Base-by-base conservation (phyloP, 2,113 vertebrate genomes). In the Gopherus flavomarginatus region DNA sequence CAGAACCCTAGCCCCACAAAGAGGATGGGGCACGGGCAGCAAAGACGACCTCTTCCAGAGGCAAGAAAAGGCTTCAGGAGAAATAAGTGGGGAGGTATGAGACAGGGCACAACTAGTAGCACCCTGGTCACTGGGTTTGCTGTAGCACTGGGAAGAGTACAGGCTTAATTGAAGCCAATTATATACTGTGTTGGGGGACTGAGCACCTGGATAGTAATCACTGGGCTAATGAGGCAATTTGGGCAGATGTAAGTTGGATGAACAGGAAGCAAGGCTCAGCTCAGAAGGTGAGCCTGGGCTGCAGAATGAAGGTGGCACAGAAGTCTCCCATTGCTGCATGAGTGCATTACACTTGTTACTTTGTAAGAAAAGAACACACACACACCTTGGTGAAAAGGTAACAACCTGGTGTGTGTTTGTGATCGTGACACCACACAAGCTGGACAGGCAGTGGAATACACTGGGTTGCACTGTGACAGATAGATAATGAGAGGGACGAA, bases 401-500 rank as follows among this genome's bases (percentile, higher is more conserved):
- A 62, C 29, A 62, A 13, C 13, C 59, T 29, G 26, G 11, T 62
- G 12, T 62, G 29, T 62, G 29, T 62, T 16, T 62, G 59, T 62
- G 59, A 31, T 29, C 29, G 7, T 31, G 29, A 62, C 59, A 62
- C 29, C 29, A 35, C 29, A 35, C 29, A 62, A 62, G 29, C 59
- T 62, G 59, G 29, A 14, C 59, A 62, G 29, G 59, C 59, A 62
- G 59, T 35, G 29, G 62, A 69, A 69, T n/a, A 69, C 16, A 35
- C 17, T 69, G 62, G 62, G 16, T 69, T n/a, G 62, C 62, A n/a
- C 2, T 69, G 35, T 19, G 35, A n/a, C 62, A 69, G 86, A 89
- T 81, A 88, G 94, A 85, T 90, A 95, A 97, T 95, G 94, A 93
- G 95, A 95, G 81, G 95, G 86, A 79, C 83, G 94, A 35, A 94